Percentiles rank a stretch among this genome's conserved stretches.
Conservation (phyloP, 2,113 vertebrate species). For the Ptilonorhynchus violaceus region DNA sequence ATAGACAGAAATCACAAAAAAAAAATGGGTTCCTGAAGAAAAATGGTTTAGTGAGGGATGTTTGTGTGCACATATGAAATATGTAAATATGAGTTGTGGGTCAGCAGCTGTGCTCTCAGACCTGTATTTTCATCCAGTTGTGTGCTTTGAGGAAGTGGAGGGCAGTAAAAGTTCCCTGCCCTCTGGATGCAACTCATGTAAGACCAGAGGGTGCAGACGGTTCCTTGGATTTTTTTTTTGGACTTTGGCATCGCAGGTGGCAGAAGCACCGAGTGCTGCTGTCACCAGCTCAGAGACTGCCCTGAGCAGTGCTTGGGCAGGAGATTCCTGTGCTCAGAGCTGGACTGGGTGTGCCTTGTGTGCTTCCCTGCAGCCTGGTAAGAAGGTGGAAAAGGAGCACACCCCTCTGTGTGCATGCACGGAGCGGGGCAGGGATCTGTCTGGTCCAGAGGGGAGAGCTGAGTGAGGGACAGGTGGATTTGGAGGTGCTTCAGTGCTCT, state of each 20-base stretch:
- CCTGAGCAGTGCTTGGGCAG: neutral
- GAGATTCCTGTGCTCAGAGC: neutral
- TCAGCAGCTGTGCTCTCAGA: neutral
- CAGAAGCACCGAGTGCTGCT: neutral
- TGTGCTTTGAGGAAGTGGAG: neutral
- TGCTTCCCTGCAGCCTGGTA: accelerated
- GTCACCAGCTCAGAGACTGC: neutral
- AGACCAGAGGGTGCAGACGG: accelerated
- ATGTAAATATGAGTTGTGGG: neutral
- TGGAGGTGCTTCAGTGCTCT: neutral
- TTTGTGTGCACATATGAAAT: accelerated
- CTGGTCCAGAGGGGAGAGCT: neutral
- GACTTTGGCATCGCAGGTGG: neutral
- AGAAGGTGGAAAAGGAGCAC: neutral
- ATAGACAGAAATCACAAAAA: neutral
- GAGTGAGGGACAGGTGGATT: neutral
- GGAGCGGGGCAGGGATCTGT: accelerated
- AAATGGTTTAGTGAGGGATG: neutral
- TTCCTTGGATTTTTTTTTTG: neutral
- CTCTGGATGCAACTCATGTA: neutral
- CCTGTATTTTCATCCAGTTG: accelerated
- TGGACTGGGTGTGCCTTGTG: neutral
- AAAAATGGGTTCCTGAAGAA: neutral
- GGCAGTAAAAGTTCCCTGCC: neutral
- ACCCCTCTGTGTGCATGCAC: accelerated